A percentile compares a stretch with the other conserved stretches of the same genome.
Evolutionary conservation across 2,888 invertebrate species (phyloP).

Genomic region (Melinopterus prodromus): DNA sequence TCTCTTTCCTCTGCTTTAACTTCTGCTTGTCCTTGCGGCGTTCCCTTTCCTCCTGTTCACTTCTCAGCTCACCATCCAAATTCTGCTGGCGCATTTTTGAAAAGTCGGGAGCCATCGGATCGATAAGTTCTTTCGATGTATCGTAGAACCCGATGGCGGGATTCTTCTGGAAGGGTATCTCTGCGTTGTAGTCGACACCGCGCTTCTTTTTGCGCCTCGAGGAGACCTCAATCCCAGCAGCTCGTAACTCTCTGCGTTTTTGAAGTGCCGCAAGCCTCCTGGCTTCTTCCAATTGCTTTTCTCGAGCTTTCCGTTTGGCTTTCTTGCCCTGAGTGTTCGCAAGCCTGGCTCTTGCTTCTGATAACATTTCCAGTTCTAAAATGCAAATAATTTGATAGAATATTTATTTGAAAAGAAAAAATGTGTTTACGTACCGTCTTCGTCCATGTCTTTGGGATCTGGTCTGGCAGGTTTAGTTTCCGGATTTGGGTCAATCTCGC

Average conservation of each 20-base stretch:
- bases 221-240: slow-evolving; percentile 86
- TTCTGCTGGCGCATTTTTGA: slow-evolving; percentile 90
- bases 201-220: slow-evolving; percentile 77
- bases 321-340: slow-evolving; percentile 99
- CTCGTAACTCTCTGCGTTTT: slow-evolving; percentile 95
- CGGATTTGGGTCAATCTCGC: slow-evolving; percentile 99
- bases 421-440: slow-evolving; percentile 72
- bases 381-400: slow-evolving; percentile 59
- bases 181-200: slow-evolving; percentile 96
- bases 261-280: slow-evolving; percentile 94
- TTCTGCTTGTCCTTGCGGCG: slow-evolving; percentile 95
- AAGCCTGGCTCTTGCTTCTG: slow-evolving; percentile 96
- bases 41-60: slow-evolving; percentile 92
- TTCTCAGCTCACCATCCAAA: slow-evolving; percentile 89
- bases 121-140: slow-evolving; percentile 87
- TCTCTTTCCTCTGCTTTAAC: slow-evolving; percentile 94
- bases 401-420: slow-evolving; percentile 37
- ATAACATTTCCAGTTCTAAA: slow-evolving; percentile 92
- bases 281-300: slow-evolving; percentile 98
- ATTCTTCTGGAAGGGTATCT: slow-evolving; percentile 96
- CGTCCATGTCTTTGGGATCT: slow-evolving; percentile 99
- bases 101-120: slow-evolving; percentile 91
- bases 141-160: slow-evolving; percentile 96
- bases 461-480: slow-evolving; percentile 99
- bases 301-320: slow-evolving; percentile 93